These are phyloP conservation scores for Gallinago paraguaiae DNA, from an alignment of 2,113 vertebrate species.

Conservation along the genomic window DNA sequence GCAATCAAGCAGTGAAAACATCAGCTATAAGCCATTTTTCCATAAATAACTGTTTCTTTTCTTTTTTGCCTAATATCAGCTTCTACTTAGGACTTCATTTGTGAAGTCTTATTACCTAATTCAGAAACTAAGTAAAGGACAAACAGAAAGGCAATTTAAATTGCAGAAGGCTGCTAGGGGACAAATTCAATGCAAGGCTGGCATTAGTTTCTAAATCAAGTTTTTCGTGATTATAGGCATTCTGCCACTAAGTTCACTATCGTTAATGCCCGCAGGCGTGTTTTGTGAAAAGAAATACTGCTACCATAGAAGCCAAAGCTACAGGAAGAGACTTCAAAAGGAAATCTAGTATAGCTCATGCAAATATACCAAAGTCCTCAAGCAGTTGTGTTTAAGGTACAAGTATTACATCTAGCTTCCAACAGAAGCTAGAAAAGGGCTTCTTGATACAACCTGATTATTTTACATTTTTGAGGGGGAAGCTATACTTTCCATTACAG, in stretches of 20 bases:
- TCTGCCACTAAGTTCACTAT: neutral
- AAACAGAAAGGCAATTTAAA: neutral
- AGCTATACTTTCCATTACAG: neutral
- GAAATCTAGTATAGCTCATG: neutral
- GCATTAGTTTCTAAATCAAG: neutral
- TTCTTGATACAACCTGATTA: no score
- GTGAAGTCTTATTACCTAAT: neutral
- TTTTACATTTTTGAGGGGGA: neutral
- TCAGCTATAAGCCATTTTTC: neutral
- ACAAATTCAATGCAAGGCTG: neutral
- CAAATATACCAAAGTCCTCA: neutral
- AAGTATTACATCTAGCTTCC: neutral
- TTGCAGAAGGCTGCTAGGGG: neutral
- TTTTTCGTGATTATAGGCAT: neutral
- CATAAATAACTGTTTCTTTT: neutral
- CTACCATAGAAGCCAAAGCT: neutral
- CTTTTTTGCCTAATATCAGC: neutral
- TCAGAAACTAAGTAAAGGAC: neutral
- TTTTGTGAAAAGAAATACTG: neutral
- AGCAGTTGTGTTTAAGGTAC: neutral
- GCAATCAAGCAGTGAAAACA: neutral
- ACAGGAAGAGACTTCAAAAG: neutral
- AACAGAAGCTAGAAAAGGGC: no score
- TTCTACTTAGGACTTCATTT: neutral
- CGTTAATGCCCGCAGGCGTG: neutral